Evolutionary conservation across 2,113 vertebrate genomes (phyloP).

Genomic region (Gopherus evgoodei): DNA sequence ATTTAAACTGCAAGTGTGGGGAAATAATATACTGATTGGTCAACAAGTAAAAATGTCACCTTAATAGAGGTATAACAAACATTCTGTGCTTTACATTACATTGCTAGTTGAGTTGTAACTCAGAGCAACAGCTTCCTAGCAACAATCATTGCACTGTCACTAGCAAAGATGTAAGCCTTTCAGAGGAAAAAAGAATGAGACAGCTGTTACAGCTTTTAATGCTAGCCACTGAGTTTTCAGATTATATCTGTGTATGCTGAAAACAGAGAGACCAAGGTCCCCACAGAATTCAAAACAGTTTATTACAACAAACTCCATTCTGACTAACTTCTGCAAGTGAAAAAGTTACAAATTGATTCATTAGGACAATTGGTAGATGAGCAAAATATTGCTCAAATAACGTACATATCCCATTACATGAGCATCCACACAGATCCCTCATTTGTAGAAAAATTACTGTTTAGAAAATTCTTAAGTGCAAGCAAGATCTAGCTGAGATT

Average conservation of each 20-base stretch:
- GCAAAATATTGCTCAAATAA: background rate
- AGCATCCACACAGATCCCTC: background rate
- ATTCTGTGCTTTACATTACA: slow-evolving; percentile 28
- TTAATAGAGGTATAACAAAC: slow-evolving; percentile 3
- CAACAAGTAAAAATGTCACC: slow-evolving; percentile 23
- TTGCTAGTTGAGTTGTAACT: slow-evolving; percentile 77
- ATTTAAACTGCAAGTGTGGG: background rate
- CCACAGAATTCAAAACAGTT: background rate
- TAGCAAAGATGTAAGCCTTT: slow-evolving; percentile 44
- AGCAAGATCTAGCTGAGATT: background rate
- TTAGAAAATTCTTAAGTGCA: background rate
- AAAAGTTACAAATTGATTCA: background rate
- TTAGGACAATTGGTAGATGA: background rate
- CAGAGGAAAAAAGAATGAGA: background rate
- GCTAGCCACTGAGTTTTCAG: background rate
- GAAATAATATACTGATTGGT: slow-evolving; percentile 16
- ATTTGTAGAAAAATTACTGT: background rate
- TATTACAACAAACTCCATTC: background rate
- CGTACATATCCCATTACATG: background rate
- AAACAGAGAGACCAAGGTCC: background rate
- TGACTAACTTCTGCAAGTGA: background rate
- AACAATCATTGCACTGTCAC: slow-evolving; percentile 79
- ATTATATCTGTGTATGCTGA: background rate
- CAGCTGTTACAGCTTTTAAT: slow-evolving; percentile 53
- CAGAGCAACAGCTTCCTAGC: slow-evolving; percentile 88